A percentile compares a stretch with the other conserved stretches of the same genome.
These are phyloP conservation scores for Melanostoma mellinum DNA, from an alignment of 2,888 invertebrate genomes.

Conservation along the genomic window DNA sequence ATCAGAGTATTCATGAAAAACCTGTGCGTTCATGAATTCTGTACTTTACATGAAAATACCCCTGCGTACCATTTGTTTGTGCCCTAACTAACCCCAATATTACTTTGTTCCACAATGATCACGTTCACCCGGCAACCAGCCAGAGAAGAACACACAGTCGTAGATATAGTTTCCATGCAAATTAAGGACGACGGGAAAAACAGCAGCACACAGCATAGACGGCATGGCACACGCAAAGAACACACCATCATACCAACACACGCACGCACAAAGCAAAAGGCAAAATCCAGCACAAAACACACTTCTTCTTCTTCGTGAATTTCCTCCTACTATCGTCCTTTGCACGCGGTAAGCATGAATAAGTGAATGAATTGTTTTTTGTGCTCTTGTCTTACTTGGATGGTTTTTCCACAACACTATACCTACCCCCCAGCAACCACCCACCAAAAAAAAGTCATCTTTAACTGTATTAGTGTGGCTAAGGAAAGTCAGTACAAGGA, in stretches of 20 bases:
- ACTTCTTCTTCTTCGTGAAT: neutral
- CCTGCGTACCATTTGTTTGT: neutral
- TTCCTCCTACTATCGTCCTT: constrained; percentile 35
- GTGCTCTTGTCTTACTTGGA: constrained; percentile 1
- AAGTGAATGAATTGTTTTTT: constrained; percentile 63
- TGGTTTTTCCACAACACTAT: constrained; percentile 19
- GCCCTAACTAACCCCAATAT: neutral
- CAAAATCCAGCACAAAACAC: constrained; percentile 35
- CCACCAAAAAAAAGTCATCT: constrained; percentile 21
- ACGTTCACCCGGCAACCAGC: constrained; percentile 37
- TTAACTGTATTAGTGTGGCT: constrained; percentile 44
- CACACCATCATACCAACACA: constrained; percentile 2
- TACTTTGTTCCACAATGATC: constrained; percentile 10
- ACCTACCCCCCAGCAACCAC: neutral
- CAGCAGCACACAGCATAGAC: constrained; percentile 15
- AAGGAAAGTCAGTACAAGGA: constrained; percentile 33
- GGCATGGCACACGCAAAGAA: constrained; percentile 40
- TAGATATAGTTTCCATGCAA: constrained; percentile 49
- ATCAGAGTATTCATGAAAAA: neutral
- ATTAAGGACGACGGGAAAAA: constrained; percentile 27
- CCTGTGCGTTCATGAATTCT: too few species aligned
- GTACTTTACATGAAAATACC: neutral
- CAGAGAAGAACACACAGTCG: neutral
- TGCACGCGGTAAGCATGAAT: constrained; percentile 64
- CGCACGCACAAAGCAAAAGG: constrained; percentile 42